Evolutionary conservation across 2,113 vertebrate species (phyloP).

Genomic region (Percina caprodes): DNA sequence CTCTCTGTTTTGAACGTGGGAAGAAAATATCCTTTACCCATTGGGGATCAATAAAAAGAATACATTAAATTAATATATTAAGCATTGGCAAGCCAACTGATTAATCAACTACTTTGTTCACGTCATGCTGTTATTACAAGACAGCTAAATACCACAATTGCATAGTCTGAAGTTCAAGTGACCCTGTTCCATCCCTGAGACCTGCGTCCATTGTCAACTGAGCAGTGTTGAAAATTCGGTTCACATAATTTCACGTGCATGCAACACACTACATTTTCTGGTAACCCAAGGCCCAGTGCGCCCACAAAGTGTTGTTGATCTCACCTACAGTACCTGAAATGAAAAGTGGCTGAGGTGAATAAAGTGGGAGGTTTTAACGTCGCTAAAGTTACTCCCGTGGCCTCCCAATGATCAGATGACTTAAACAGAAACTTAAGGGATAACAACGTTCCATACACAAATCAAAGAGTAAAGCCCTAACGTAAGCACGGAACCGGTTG

Average conservation of each 20-base stretch:
- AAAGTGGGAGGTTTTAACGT: background rate
- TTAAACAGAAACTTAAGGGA: background rate
- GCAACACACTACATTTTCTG: background rate
- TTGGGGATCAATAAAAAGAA: no score
- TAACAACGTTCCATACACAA: background rate
- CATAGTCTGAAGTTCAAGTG: background rate
- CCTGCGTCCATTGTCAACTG: background rate
- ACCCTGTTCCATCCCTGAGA: background rate
- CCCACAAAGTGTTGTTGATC: background rate
- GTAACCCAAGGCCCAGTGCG: background rate
- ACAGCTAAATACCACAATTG: background rate
- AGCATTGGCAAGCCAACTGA: background rate
- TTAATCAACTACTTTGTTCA: slow-evolving; percentile 8
- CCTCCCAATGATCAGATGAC: background rate
- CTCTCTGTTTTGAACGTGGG: background rate
- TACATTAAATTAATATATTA: no score
- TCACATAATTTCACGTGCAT: background rate
- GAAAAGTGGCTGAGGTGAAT: background rate
- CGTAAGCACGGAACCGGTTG: background rate
- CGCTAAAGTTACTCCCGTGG: background rate
- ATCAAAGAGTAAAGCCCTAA: background rate
- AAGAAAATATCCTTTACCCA: background rate
- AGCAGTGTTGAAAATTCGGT: background rate
- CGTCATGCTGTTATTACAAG: background rate
- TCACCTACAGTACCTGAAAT: slow-evolving; percentile 48